Evolutionary conservation across 2,888 invertebrate species (phyloP), one percentile per base, ranked within the genome.

Genomic region (Diplolepis rosae): DNA sequence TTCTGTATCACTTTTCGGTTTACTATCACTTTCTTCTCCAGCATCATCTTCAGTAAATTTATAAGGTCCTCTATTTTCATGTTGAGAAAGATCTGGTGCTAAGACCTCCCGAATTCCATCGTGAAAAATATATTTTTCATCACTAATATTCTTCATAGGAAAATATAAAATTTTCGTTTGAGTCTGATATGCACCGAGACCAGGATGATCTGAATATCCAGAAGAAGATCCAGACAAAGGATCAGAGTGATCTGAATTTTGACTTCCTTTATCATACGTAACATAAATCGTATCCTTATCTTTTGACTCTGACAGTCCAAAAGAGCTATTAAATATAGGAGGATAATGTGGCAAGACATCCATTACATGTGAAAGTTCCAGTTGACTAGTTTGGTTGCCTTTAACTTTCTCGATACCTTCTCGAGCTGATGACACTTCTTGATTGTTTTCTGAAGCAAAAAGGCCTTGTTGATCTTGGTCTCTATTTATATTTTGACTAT

Each of bases 311-410:
- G 13, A n/a, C 5, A 3, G 39, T 18, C 9, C 61, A 5, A 27
- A 39, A 4, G 61, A 61, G 3, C 24, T 13, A n/a, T 61, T 61
- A 24, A 27, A 61, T 24, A 61, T n/a, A 0, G 61, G 61, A 22
- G 61, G 61, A 27, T 61, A 61, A 35, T 39, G 61, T n/a, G 61
- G 61, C 9, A 61, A 24, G 4, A 30, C 4, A 24, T 61, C 27
- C n/a, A 7, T 24, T 24, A 39, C 39, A 13, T 61, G 13, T 3
- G 61, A 61, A 1, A 61, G 22, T 22, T 61, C 61, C 39, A 61
- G 39, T 24, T 24, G 39, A 7, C 9, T n/a, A 39, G 0, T 39
- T 27, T 39, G 39, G 11, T 24, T 13, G 24, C 39, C 39, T n/a
- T 39, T 13, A 27, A 61, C n/a, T 39, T 39, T 39, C 7, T 39